Conservation (phyloP, 2,888 invertebrate genomes). For the Dasysyrphus tricinctus region DNA sequence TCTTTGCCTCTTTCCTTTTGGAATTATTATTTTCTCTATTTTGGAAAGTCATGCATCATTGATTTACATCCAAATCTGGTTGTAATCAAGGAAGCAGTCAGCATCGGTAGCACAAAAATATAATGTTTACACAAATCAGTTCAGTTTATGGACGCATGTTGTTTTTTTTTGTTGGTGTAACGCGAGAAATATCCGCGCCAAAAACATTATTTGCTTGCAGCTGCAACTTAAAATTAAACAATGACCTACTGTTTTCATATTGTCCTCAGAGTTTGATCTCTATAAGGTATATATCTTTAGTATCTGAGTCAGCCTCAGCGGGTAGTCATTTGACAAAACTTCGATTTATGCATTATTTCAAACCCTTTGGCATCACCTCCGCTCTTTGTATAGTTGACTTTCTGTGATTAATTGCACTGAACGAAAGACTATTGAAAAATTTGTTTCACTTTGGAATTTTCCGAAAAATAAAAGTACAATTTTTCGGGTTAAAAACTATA, state of each 20-base stretch:
- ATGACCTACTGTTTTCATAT: constrained; percentile 60
- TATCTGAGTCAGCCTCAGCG: constrained; percentile 44
- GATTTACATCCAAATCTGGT: constrained; percentile 42
- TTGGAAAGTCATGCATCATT: constrained; percentile 40
- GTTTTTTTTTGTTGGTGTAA: constrained; percentile 5
- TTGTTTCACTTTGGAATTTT: not conserved
- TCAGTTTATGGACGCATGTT: constrained; percentile 38
- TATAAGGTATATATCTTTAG: not conserved
- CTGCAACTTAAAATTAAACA: constrained; percentile 54
- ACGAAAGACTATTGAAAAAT: not conserved
- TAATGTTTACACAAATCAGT: constrained; percentile 60
- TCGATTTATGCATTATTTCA: constrained; percentile 22
- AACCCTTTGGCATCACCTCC: constrained; percentile 45
- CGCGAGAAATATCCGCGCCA: constrained; percentile 24
- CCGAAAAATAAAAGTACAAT: too few relatives aligned
- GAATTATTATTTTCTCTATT: constrained; percentile 23
- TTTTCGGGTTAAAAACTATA: too few relatives aligned
- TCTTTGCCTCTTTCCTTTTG: constrained; percentile 9
- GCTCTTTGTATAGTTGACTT: constrained; percentile 13
- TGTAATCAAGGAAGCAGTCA: constrained; percentile 62
- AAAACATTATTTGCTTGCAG: constrained; percentile 40
- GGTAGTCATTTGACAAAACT: constrained; percentile 54
- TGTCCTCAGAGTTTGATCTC: constrained; percentile 28
- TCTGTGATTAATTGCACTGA: not conserved
- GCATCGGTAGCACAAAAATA: constrained; percentile 21